Base-by-base conservation (phyloP, 2,797 vertebrate genomes). In the Sylvilagus floridanus region DNA sequence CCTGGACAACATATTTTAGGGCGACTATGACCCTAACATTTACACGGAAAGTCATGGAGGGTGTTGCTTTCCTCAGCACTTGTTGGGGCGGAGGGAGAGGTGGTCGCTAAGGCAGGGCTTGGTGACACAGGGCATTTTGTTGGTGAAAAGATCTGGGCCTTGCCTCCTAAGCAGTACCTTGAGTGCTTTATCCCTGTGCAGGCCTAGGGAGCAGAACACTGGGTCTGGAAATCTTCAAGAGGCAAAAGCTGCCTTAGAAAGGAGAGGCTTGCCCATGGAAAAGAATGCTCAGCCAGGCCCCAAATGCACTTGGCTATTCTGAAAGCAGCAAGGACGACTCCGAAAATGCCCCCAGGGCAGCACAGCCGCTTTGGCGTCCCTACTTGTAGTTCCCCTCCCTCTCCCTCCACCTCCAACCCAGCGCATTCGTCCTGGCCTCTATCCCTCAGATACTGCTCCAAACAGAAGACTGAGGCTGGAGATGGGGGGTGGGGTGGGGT, bases 1-100 rank as follows among this genome's bases (percentile, higher is more conserved):
- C 17, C 50, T 87, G 24, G 13, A 90, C 37, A 86, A 93, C 92
- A 87, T 76, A 79, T 76, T 93, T 94, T 86, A 90, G 8, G 24
- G 26, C 79, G 32, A 75, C n/a, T 92, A 69, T 88, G 65, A 86
- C 16, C 28, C 16, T 24, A 88, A 79, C 8, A 32, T 22, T 78
- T 4, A 63, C 37, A 73, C 32, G 42, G 24, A 76, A 7, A 73
- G 2, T 88, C 50, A 63, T 52, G 19, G 37, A 0, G 2, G 5
- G 71, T 65, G 10, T 32, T 78, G 9, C 22, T 69, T 57, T 93
- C 30, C 37, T 32, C 32, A 81, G 37, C 26, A 57, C 24, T 57
- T 57, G 54, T n/a, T 28, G 2, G 6, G 76, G 72, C 14, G 21
- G 47, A 32, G 63, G 26, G 75, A 19, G 37, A 12, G 32, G 6